Conservation (phyloP, 2,113 vertebrate genomes). For the Suncus etruscus region DNA sequence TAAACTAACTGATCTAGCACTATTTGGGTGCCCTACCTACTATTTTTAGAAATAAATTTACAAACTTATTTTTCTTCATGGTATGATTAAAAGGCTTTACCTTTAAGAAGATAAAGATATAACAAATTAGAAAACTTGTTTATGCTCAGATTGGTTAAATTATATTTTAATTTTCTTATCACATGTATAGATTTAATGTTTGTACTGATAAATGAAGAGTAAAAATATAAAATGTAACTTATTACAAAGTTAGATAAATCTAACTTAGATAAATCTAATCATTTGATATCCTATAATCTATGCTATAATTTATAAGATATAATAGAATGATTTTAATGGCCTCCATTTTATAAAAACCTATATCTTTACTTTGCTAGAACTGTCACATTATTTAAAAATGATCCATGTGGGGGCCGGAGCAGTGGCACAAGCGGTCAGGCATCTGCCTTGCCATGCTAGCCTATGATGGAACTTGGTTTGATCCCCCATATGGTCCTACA, state of each 20-base stretch:
- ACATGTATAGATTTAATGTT: neutral
- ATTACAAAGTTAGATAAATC: conserved; percentile 50
- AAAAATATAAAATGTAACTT: neutral
- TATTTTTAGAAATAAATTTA: conserved; percentile 49
- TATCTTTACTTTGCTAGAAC: neutral
- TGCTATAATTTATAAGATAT: conserved; percentile 19
- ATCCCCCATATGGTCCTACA: too few species aligned
- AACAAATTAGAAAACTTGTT: conserved; percentile 23
- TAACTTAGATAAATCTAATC: conserved; percentile 43
- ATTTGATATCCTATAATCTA: neutral
- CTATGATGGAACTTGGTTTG: too few species aligned
- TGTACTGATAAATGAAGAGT: conserved; percentile 13
- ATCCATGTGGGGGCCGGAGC: neutral
- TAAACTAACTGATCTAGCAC: neutral
- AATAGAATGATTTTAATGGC: neutral
- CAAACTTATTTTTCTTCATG: conserved; percentile 15
- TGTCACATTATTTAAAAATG: neutral
- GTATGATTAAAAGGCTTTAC: conserved; percentile 36
- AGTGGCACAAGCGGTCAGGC: too few species aligned
- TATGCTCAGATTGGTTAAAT: conserved; percentile 11
- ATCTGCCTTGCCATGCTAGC: too few species aligned
- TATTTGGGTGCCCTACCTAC: conserved; percentile 1
- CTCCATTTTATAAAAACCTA: conserved; percentile 34
- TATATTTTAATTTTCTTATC: neutral
- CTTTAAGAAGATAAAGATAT: conserved; percentile 22